phyloP scores from a whole-genome alignment of 2,113 vertebrate species.

The Coracopsis vasa region DNA sequence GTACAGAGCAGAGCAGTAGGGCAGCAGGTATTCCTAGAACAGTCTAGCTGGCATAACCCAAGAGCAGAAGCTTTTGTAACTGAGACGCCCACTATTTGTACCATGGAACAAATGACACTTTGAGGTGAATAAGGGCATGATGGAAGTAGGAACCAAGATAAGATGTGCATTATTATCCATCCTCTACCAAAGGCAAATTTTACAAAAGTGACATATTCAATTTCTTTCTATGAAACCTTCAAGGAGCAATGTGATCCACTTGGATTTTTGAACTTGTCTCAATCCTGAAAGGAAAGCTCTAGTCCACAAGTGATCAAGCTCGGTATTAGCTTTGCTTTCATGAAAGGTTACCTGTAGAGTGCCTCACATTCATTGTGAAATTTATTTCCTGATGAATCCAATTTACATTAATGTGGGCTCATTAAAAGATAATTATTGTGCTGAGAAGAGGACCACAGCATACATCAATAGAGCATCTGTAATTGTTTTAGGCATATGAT shows the following conservation, averaged over 20 bases:
- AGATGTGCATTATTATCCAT: background rate
- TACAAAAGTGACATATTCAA: background rate
- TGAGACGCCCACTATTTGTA: background rate
- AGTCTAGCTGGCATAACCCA: background rate
- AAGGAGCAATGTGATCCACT: background rate
- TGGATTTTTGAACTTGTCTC: background rate
- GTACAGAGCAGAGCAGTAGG: background rate
- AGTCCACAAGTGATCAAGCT: slow-evolving; percentile 31
- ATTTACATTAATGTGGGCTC: slow-evolving; percentile 91
- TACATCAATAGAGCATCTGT: slow-evolving; percentile 69
- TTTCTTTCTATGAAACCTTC: background rate
- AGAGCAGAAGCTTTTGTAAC: background rate
- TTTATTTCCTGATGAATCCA: slow-evolving; percentile 82
- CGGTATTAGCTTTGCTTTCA: slow-evolving; percentile 60
- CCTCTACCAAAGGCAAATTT: background rate
- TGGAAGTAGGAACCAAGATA: background rate
- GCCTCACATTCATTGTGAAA: slow-evolving; percentile 71
- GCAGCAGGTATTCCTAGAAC: background rate
- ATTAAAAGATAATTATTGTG: slow-evolving; percentile 91
- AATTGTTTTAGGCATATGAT: slow-evolving; percentile 65
- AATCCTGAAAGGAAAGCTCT: slow-evolving; percentile 5
- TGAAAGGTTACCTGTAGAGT: slow-evolving; percentile 77
- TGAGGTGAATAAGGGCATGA: background rate
- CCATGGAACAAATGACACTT: background rate
- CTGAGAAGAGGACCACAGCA: slow-evolving; percentile 61